Base-by-base conservation (phyloP, 2,888 invertebrate species). In the Petrophora chlorosata region DNA sequence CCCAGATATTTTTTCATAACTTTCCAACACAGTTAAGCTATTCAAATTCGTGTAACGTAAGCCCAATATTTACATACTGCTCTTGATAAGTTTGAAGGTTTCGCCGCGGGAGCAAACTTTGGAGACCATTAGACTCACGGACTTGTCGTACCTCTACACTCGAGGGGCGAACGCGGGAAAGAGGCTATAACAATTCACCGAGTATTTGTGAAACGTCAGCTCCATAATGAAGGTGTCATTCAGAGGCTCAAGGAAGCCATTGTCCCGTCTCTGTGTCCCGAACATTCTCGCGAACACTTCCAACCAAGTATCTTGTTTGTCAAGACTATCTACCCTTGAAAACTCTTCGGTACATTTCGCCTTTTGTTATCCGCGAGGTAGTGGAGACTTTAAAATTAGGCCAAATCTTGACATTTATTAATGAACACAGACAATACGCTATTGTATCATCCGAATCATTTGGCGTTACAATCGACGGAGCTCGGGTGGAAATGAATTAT, bases 211-310 rank as follows among this genome's bases (percentile, higher is more conserved):
- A 77, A 73, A 75, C 76, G 81, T 84, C 82, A 81, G 68, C 74
- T 51, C 65, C 69, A 71, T 83, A 85, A 85, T 85, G 79, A 83
- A 83, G 76, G 77, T 76, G 82, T 83, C 83, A 82, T 79, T 80
- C 74, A 78, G 68, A 52, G 58, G 70, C 72, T 80, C 69, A 70
- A 66, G 66, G 65, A 71, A 69, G 66, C 73, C 66, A 79, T 85
- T 85, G 80, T 82, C 67, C 70, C 67, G 63, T 61, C 70, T 63
- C 65, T 61, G 59, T 58, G 56, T 47, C 59, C 55, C 58, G 67
- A 75, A 69, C 73, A 71, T 10, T 9, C 25, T 25, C 25, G 38
- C 56, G 47, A 62, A 62, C 56, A 61, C 65, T 66, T 64, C 56
- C 55, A 63, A 47, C 53, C 61, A 59, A 63, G 64, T 61, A 59